Evolutionary conservation across 2,113 vertebrate species (phyloP), one percentile per base, ranked within the genome.

Genomic region (Copsychus sechellarum): DNA sequence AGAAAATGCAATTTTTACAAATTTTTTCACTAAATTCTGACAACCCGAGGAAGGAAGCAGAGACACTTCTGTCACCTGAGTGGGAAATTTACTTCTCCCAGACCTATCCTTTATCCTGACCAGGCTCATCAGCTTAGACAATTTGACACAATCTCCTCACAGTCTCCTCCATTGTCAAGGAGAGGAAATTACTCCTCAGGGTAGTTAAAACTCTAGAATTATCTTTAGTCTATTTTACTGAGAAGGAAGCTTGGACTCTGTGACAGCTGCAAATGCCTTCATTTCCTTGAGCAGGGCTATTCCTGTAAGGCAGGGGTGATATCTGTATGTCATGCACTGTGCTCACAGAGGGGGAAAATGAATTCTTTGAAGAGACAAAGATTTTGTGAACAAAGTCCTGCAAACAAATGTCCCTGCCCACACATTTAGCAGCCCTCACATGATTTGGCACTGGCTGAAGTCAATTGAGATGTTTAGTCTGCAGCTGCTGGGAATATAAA

Each of bases 401-500:
- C 69, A 95, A 91, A 66, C 14, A 71, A 78, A 83, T 21, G 51
- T 67, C 74, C 0, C 0, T 67, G 80, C 22, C 50, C 26, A 53
- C 18, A 29, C 9, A 33, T 83, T 90, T 51, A 88, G 51, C 43
- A 83, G 67, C 0, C 1, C 33, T 92, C 58, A 40, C n/a, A 62
- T 43, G 47, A 80, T 51, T 38, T 88, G 81, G 71, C 64, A 22
- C 34, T 54, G 54, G 5, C 50, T 77, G 67, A 73, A 83, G 58
- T 45, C 45, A 88, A 54, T 73, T 54, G 76, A 88, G 82, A 81
- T 83, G 47, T 95, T 96, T 92, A 93, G 88, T 95, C 92, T 95
- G 71, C 66, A 90, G 45, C 71, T 88, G 67, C 65, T 80, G 70
- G 53, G 66, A 90, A 42, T 61, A 73, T 77, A 85, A 90, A 48